phyloP scores from a whole-genome alignment of 2,113 vertebrate species.

The Nothocercus julius region DNA sequence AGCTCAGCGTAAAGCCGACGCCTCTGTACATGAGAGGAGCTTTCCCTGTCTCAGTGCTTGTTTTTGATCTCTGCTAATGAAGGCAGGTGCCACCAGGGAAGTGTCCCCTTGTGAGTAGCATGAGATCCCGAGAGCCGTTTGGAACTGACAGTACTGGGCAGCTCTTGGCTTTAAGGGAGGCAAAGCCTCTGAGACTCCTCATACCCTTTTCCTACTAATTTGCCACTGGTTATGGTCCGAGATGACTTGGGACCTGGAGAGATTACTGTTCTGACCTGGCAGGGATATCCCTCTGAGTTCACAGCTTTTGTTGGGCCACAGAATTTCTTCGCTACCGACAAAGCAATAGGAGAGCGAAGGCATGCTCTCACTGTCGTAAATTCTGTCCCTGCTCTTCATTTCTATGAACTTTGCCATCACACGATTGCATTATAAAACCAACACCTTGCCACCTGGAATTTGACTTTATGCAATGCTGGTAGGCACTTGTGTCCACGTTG shows the following conservation, averaged over 20 bases:
- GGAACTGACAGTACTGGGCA: conserved; percentile 18
- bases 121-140: background rate
- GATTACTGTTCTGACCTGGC: background rate
- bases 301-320: background rate
- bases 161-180: background rate
- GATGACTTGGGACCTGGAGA: background rate
- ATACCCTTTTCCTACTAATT: background rate
- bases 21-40: background rate
- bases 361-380: background rate
- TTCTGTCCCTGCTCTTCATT: background rate
- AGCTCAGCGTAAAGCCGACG: background rate
- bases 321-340: background rate
- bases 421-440: background rate
- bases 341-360: background rate
- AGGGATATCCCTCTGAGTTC: background rate
- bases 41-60: conserved; percentile 20
- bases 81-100: background rate
- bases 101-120: background rate
- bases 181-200: background rate
- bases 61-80: conserved; percentile 40
- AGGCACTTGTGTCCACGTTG: rapidly evolving
- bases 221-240: background rate
- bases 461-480: background rate
- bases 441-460: background rate
- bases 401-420: background rate